Evolutionary conservation across 2,888 invertebrate genomes (phyloP), one percentile per base, ranked within the genome.

Genomic region (Odiellus spinosus): DNA sequence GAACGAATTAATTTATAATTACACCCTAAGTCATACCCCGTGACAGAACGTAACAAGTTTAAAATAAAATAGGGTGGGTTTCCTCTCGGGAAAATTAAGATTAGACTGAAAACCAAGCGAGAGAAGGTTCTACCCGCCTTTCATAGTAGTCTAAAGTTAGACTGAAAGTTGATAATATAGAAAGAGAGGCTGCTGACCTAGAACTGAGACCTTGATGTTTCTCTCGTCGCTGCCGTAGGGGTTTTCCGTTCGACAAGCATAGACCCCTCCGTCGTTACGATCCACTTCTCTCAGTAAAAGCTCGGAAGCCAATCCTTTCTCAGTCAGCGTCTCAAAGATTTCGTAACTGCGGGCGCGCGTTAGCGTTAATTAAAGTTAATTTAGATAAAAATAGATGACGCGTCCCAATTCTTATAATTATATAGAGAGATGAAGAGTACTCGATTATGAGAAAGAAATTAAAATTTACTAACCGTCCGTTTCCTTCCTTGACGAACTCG

Each of bases 161-260:
- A 6, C 26, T 26, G 26, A 26, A 26, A 26, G 26, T 26, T 4
- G 8, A 8, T 6, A 26, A 26, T 4, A 44, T 3, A 44, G 26
- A 18, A n/a, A n/a, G 21, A 36, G 26, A 26, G 26, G 26, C 4
- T 26, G 19, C 34, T 47, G 41, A 55, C 55, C 55, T 46, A 56
- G 47, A 1, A 56, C 54, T 8, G 51, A 19, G 10, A 56, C 45
- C 40, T 55, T 56, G 12, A 55, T 56, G 8, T 42, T 54, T 18
- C 52, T 46, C 19, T 56, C 56, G 40, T 56, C 56, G 42, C 50
- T 53, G 19, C 56, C 56, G 40, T 52, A 55, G 2, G 49, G 49
- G 44, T 56, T 56, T 48, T 56, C 53, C 3, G 54, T 53, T 2
- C 44, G 14, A 40, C 56, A 56, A 2, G 55, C 52, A 33, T 56